Evolutionary conservation across 2,113 vertebrate species (phyloP).

Genomic region (Phalacrocorax pelagicus): DNA sequence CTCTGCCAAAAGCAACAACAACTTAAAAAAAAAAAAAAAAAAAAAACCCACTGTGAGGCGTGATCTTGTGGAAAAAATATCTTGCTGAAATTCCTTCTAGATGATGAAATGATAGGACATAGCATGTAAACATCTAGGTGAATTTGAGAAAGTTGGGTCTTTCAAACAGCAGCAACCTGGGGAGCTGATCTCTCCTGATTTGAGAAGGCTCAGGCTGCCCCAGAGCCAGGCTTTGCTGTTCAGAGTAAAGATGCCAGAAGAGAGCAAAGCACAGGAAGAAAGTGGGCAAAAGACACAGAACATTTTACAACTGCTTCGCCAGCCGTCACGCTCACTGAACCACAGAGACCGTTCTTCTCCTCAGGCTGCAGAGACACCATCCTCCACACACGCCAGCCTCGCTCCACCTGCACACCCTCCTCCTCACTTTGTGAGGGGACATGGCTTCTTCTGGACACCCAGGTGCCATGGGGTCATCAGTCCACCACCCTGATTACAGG

Average conservation of each 20-base stretch:
- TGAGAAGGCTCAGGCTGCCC: background rate
- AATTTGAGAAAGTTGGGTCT: background rate
- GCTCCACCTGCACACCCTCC: accelerated
- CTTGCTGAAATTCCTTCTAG: background rate
- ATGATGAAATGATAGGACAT: background rate
- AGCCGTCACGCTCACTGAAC: background rate
- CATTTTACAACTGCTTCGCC: background rate
- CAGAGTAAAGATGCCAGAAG: background rate
- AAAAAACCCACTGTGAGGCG: background rate
- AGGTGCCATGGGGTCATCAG: accelerated
- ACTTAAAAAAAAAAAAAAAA: background rate
- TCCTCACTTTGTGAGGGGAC: background rate
- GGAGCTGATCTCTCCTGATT: background rate
- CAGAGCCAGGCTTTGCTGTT: background rate
- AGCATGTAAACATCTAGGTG: background rate
- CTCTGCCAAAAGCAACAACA: background rate
- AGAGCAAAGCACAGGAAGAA: background rate
- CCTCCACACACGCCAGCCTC: background rate
- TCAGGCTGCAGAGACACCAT: background rate
- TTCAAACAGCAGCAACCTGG: background rate
- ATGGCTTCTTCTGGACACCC: background rate
- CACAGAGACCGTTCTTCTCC: background rate
- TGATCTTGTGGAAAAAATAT: background rate
- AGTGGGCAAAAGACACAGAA: background rate
- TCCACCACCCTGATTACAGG: background rate